Base-by-base conservation (phyloP, 1,140 invertebrate genomes). In the Holcopasites calliopsidis region DNA sequence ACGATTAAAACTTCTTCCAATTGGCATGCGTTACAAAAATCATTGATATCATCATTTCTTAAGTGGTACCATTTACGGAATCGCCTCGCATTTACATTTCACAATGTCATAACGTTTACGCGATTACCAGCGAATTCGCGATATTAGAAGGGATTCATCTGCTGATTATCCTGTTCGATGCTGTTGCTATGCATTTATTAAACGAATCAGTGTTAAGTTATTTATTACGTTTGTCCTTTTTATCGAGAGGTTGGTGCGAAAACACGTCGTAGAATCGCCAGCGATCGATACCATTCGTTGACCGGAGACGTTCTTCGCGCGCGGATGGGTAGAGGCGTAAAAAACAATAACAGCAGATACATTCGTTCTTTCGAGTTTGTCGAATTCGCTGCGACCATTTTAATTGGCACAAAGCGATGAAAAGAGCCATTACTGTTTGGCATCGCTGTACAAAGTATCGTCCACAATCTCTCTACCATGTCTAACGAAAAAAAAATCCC, bases 21-120 rank as follows among this genome's bases (percentile, higher is more conserved):
- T 92, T 92, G 88, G 90, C 91, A 92, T 92, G 90, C 89, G 88
- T 91, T 91, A 87, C 86, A 91, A 89, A 74, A 82, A 86, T 90
- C 89, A 91, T 91, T 55, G 79, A 87, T 88, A 88, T 91, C 90
- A 92, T 92, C 89, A 90, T 90, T 88, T 81, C 57, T 79, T 88
- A 82, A 89, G 86, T 85, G 85, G 83, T 86, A 89, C 86, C 77
- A 76, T 77, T 66, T 84, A 86, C 79, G 26, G 83, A 80, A 80
- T 88, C 85, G 88, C 88, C 88, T 66, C 87, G 84, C 88, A 89
- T 88, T 84, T 76, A 76, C 88, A 89, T 86, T 73, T 88, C 87
- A 89, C 83, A 49, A 77, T 80, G 80, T 88, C 85, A 88, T 89
- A 57, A 65, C 52, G 28, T 62, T 44, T 11, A 47, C 33, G 76